phyloP scores from a whole-genome alignment of 1,140 invertebrate species.

The Papilio polytes region DNA sequence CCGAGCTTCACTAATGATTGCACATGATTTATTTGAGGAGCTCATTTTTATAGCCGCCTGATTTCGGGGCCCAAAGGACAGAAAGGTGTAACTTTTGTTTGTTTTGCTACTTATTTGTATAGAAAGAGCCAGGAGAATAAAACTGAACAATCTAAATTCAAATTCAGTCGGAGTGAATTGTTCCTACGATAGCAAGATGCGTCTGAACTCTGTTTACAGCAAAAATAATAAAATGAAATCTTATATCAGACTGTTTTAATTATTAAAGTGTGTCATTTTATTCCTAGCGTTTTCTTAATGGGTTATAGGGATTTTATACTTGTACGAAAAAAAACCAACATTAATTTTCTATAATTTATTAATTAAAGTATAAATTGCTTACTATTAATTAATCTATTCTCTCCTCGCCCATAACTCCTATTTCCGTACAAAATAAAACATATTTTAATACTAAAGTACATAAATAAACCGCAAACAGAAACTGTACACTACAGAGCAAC shows the following conservation, averaged over 20 bases:
- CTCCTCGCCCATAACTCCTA: background rate
- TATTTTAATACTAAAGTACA: background rate
- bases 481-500: background rate
- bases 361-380: slow-evolving; percentile 56
- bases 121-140: slow-evolving; percentile 11
- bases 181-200: background rate
- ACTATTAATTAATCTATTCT: slow-evolving; percentile 1
- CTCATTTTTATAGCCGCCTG: slow-evolving; percentile 57
- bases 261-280: too few relatives aligned
- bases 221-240: too few relatives aligned
- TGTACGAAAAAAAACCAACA: slow-evolving; percentile 3
- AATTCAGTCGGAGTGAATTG: background rate
- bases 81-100: slow-evolving; percentile 49
- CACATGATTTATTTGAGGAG: slow-evolving; percentile 62
- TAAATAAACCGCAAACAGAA: background rate
- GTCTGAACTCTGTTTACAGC: too few relatives aligned
- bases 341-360: slow-evolving; percentile 45
- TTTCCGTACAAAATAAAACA: slow-evolving; percentile 7
- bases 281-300: too few relatives aligned
- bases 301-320: too few relatives aligned
- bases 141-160: background rate
- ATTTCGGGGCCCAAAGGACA: slow-evolving; percentile 44
- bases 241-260: too few relatives aligned
- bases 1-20: slow-evolving; percentile 59
- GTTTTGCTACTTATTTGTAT: slow-evolving; percentile 30